phyloP scores from a whole-genome alignment of 1,140 invertebrate species.

The Antheraea pernyi region DNA sequence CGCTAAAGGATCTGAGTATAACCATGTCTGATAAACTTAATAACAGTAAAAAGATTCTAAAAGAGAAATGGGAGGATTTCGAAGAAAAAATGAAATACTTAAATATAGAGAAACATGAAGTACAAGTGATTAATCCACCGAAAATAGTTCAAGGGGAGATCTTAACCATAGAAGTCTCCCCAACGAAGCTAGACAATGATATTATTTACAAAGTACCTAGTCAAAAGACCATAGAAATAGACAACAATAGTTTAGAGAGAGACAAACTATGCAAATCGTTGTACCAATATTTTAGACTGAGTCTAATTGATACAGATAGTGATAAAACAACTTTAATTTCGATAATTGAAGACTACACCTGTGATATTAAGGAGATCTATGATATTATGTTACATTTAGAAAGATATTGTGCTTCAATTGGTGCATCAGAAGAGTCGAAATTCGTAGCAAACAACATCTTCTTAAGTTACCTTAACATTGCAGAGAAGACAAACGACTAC shows the following conservation, averaged over 20 bases:
- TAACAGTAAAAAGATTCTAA: conserved; percentile 75
- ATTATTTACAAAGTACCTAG: conserved; percentile 73
- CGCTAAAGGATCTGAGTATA: conserved; percentile 75
- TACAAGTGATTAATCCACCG: conserved; percentile 26
- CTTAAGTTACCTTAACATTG: conserved; percentile 59
- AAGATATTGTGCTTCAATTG: conserved; percentile 60
- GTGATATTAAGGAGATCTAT: conserved; percentile 72
- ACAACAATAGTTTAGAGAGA: conserved; percentile 57
- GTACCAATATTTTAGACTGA: conserved; percentile 72
- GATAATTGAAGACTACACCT: conserved; percentile 59
- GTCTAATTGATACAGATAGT: conserved; percentile 59
- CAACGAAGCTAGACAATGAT: conserved; percentile 40
- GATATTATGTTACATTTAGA: conserved; percentile 65
- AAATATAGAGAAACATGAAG: conserved; percentile 42
- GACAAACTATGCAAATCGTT: conserved; percentile 59
- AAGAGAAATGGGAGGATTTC: conserved; percentile 74
- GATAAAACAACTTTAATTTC: conserved; percentile 66
- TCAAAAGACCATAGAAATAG: conserved; percentile 62
- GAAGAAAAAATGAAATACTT: conserved; percentile 71
- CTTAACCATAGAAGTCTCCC: conserved; percentile 30
- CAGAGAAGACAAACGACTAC: conserved; percentile 40
- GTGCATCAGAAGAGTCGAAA: conserved; percentile 59
- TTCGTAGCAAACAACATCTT: conserved; percentile 69
- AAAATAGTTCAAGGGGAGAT: conserved; percentile 37
- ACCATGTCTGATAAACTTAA: conserved; percentile 75